These are phyloP conservation scores for Tachycineta bicolor DNA, from an alignment of 2,113 vertebrate species.

Conservation along the genomic window DNA sequence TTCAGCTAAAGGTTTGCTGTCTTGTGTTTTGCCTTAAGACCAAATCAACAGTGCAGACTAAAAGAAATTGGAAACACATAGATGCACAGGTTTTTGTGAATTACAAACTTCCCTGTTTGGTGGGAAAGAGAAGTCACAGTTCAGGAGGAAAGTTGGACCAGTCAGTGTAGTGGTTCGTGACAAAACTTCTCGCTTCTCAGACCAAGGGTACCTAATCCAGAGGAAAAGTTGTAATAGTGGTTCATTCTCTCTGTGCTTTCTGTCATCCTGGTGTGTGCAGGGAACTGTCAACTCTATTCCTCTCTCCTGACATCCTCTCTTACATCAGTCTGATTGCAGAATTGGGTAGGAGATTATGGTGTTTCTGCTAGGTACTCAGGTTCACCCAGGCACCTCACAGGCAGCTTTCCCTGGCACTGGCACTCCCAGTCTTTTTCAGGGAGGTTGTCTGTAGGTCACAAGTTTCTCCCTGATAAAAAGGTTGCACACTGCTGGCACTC, in stretches of 20 bases:
- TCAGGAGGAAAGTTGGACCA: not conserved
- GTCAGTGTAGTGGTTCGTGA: not conserved
- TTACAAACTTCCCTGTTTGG: not conserved
- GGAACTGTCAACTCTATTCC: not conserved
- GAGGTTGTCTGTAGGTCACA: not conserved
- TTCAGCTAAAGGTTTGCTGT: not conserved
- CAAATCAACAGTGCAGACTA: not conserved
- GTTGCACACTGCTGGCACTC: not conserved
- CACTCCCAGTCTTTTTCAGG: not conserved
- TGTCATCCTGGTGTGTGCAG: not conserved
- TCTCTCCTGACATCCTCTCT: not conserved
- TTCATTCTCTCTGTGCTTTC: not conserved
- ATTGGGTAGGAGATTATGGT: not conserved
- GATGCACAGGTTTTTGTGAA: not conserved
- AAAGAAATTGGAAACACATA: not conserved
- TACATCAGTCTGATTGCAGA: rapidly evolving
- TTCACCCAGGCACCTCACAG: not conserved
- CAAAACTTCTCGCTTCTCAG: not conserved
- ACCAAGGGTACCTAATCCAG: no score
- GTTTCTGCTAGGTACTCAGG: not conserved
- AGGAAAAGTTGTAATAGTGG: not conserved
- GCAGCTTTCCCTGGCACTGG: not conserved
- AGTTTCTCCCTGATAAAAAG: not conserved
- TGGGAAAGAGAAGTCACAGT: not conserved
- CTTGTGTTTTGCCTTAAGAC: not conserved